Conservation (phyloP, 1,140 invertebrate species). For the Schmidtea mediterranea region DNA sequence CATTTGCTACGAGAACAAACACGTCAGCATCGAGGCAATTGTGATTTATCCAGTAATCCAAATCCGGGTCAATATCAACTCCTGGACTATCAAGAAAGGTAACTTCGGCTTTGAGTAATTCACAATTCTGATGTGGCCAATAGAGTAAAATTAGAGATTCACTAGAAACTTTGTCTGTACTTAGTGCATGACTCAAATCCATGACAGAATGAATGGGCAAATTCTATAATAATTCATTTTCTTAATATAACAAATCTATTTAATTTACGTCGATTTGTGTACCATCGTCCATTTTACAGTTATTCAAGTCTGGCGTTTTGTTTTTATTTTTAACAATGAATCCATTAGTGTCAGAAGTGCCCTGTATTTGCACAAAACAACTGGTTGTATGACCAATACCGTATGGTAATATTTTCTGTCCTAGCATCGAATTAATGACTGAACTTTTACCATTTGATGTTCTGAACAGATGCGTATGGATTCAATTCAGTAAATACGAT, state of each 20-base stretch:
- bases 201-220: neutral
- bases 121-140: constrained; percentile 65
- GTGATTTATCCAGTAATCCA: constrained; percentile 95
- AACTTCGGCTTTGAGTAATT: constrained; percentile 75
- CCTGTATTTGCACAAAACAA: constrained; percentile 30
- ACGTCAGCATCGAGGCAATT: constrained; percentile 96
- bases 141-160: constrained; percentile 1
- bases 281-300: no score
- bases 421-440: constrained; percentile 92
- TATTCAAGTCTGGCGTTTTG: no score
- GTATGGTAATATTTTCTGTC: constrained; percentile 80
- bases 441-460: constrained; percentile 98
- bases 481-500: no score
- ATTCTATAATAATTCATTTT: neutral
- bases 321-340: no score
- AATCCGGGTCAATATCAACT: constrained; percentile 83
- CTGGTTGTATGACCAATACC: constrained; percentile 97
- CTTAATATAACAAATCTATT: no score
- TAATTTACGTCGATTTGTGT: no score
- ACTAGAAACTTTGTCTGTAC: neutral
- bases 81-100: constrained; percentile 92
- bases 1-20: constrained; percentile 89
- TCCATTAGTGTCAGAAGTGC: no score
- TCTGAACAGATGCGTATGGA: no score
- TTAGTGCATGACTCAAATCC: neutral